Evolutionary conservation across 2,113 vertebrate genomes (phyloP).

Genomic region (Ophiodon elongatus): DNA sequence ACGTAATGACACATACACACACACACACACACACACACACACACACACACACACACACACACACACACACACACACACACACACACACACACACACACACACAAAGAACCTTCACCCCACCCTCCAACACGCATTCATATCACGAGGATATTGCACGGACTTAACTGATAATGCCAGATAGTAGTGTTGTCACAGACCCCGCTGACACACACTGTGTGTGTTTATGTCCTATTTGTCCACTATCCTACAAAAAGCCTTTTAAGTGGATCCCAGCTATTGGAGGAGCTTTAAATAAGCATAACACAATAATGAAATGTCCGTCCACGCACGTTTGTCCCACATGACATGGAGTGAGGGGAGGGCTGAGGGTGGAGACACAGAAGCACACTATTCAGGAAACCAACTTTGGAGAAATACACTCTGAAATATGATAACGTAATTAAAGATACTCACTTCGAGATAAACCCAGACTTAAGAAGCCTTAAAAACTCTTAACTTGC

Average conservation of each 20-base stretch:
- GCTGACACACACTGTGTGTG: slow-evolving; percentile 32
- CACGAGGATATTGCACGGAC: slow-evolving; percentile 43
- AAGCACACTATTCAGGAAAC: slow-evolving; percentile 7
- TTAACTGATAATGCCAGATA: slow-evolving; percentile 57
- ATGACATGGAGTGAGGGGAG: not conserved
- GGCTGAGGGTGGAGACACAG: not conserved
- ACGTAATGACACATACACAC: not conserved
- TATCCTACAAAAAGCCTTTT: slow-evolving; percentile 71
- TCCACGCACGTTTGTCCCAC: slow-evolving; percentile 11
- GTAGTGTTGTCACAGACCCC: slow-evolving; percentile 53
- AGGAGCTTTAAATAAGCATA: slow-evolving; percentile 64
- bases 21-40: not conserved
- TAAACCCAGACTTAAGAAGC: not conserved
- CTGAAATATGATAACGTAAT: slow-evolving; percentile 13
- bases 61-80: not conserved
- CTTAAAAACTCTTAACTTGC: not conserved
- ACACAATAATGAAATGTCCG: slow-evolving; percentile 40
- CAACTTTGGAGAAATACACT: not conserved
- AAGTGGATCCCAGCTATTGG: slow-evolving; percentile 69
- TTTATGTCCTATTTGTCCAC: slow-evolving; percentile 41
- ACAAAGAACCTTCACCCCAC: not conserved
- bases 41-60: not conserved
- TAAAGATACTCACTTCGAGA: not conserved
- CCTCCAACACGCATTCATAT: slow-evolving; percentile 20
- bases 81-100: not conserved